Conservation (phyloP, 23 tunicate genomes). For the Clavelina lepadiformis region DNA sequence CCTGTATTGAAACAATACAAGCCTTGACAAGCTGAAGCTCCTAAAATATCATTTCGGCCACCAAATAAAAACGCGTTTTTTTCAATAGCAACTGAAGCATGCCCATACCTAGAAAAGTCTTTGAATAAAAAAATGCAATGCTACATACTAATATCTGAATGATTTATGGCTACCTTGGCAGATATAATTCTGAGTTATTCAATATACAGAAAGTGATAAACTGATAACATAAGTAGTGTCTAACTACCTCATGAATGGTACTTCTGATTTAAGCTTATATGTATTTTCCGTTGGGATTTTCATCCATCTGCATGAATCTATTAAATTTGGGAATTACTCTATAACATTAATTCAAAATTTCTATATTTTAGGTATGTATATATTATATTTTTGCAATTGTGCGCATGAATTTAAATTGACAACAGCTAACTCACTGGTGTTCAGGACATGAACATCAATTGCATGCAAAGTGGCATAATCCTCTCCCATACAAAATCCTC, state of each 20-base stretch:
- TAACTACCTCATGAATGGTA: too few species aligned
- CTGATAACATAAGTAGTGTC: too few species aligned
- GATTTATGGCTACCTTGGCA: too few species aligned
- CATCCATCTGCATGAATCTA: constrained; percentile 27
- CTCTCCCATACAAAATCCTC: constrained; percentile 54
- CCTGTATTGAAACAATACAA: constrained; percentile 53
- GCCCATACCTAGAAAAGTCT: constrained; percentile 53
- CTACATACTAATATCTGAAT: too few species aligned
- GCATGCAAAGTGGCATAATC: constrained; percentile 22
- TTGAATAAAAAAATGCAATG: too few species aligned
- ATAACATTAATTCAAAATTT: too few species aligned
- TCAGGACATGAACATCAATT: constrained; percentile 58
- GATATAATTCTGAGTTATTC: too few species aligned
- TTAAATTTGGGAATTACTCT: neutral
- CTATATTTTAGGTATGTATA: too few species aligned
- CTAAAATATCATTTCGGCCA: constrained; percentile 56
- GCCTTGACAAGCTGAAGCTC: constrained; percentile 56
- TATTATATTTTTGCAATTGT: too few species aligned
- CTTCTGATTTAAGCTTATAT: neutral
- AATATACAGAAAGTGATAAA: too few species aligned
- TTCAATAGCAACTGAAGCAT: constrained; percentile 64
- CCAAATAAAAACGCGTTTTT: constrained; percentile 57
- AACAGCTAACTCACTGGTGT: constrained; percentile 43
- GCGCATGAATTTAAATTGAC: neutral
- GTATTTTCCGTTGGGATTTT: constrained; percentile 11